These are phyloP conservation scores for Sterna hirundo DNA, from an alignment of 2,113 vertebrate genomes.

Conservation along the genomic window DNA sequence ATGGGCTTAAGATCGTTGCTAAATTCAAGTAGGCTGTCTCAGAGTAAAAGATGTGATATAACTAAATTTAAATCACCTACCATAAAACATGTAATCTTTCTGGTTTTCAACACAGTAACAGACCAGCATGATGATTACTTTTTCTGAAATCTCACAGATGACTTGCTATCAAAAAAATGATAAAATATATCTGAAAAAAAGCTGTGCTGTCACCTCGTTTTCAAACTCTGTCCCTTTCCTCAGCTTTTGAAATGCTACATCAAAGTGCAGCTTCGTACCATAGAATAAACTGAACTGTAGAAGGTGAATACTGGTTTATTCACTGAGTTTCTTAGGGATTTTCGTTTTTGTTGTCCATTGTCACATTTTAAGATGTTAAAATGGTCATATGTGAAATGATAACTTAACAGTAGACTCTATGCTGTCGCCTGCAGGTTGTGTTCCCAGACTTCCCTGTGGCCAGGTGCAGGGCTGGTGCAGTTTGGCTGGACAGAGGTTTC, in stretches of 20 bases:
- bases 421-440: neutral
- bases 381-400: neutral
- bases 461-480: neutral
- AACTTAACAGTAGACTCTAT: neutral
- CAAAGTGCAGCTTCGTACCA: neutral
- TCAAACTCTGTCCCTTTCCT: neutral
- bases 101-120: neutral
- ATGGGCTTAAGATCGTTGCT: neutral
- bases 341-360: neutral
- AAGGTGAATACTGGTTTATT: neutral
- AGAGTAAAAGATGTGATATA: rapidly evolving
- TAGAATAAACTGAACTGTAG: neutral
- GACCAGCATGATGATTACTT: neutral
- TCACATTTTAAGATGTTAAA: neutral
- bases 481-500: neutral
- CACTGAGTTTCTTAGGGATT: neutral
- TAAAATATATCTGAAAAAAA: neutral
- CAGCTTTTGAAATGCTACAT: neutral
- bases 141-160: neutral
- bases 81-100: rapidly evolving
- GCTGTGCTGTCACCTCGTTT: rapidly evolving
- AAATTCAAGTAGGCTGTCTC: no score
- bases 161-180: neutral
- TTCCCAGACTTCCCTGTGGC: neutral
- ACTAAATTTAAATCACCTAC: no score